Evolutionary conservation across 2,888 invertebrate genomes (phyloP), one percentile per base, ranked within the genome.

Genomic region (Pristionchus arcanus): DNA sequence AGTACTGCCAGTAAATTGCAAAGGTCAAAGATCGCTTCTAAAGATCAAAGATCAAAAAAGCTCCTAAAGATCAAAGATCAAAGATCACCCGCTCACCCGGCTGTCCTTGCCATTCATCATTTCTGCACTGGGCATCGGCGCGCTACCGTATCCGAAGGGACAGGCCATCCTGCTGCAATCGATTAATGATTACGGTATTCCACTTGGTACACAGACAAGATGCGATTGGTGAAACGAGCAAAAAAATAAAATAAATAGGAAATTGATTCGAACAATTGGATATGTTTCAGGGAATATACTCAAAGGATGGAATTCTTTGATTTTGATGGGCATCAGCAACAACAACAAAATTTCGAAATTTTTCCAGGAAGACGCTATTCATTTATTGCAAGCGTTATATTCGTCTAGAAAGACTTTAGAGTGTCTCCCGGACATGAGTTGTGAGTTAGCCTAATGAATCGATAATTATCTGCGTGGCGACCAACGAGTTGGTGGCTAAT

Each of bases 111-210:
- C 81, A 25, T 53, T 53, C 42, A 81, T 53, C 49, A 25, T 49
- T n/a, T 13, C n/a, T 9, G 25, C 28, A 21, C 19, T 21, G 83
- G n/a, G 19, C 19, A 55, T 55, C 21, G 83, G 53, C 28, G 34
- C n/a, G 42, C 34, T 66, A 66, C 89, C 89, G 89, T 89, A 89
- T 34, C 89, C 89, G 77, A 89, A 81, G 25, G 89, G 89, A 31
- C 89, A 89, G n/a, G 81, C 89, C 89, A 89, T 89, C 71, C 28
- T 34, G 28, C 71, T 71, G 71, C 2, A 71, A n/a, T 66, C n/a
- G 31, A 71, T 71, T 34, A 34, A 71, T 71, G 34, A 71, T 15
- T 25, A 13, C 71, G 34, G 31, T 34, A 31, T 5, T 25, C 28
- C 25, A 68, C n/a, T 5, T 28, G 11, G 13, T 28, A 28, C n/a